These are phyloP conservation scores for Peromyscus nudipes DNA, from an alignment of 2,797 vertebrate species.

Conservation along the genomic window DNA sequence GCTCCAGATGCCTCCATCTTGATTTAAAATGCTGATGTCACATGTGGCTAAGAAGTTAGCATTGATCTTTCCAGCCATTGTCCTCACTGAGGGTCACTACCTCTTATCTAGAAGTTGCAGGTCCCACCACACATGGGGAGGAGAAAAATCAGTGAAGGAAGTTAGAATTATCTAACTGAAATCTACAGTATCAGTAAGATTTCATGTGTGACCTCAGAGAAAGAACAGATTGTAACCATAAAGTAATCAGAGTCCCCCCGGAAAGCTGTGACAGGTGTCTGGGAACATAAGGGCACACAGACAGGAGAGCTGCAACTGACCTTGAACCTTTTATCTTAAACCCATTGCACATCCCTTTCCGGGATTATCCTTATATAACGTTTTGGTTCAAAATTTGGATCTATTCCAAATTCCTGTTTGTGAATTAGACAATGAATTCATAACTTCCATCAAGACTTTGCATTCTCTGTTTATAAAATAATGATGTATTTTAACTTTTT, in stretches of 20 bases:
- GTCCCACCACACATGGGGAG: background rate
- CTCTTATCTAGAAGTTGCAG: background rate
- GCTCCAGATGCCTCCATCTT: background rate
- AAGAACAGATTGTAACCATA: constrained; percentile 31
- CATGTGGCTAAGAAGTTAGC: background rate
- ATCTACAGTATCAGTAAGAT: background rate
- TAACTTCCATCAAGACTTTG: background rate
- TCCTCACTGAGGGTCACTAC: background rate
- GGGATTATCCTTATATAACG: background rate
- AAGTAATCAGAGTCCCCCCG: background rate
- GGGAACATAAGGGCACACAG: accelerated
- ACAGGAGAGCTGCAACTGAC: background rate
- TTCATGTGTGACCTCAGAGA: constrained; percentile 14
- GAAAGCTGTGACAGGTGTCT: background rate
- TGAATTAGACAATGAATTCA: background rate
- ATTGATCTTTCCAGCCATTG: background rate
- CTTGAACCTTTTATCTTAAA: background rate
- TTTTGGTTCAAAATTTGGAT: constrained; percentile 42
- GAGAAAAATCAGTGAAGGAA: background rate
- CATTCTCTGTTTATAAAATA: background rate
- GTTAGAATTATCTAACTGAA: constrained; percentile 50
- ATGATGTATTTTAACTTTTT: constrained; percentile 16
- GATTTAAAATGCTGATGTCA: constrained; percentile 41
- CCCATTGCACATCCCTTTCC: background rate
- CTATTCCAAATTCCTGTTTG: constrained; percentile 23